Evolutionary conservation across 2,113 vertebrate genomes (phyloP).

Genomic region (Embiotoca jacksoni): DNA sequence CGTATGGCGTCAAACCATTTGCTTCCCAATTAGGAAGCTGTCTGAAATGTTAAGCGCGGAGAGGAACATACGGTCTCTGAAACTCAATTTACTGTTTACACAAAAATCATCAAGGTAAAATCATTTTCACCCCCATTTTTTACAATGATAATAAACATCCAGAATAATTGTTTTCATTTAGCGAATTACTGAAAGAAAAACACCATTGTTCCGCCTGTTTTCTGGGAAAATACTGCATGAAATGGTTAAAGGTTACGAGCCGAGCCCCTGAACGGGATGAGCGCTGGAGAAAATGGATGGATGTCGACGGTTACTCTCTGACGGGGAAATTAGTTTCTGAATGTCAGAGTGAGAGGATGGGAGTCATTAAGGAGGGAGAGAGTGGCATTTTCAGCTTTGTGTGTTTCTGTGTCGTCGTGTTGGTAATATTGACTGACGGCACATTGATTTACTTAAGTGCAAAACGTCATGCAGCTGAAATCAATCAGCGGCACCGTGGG

Average conservation of each 20-base stretch:
- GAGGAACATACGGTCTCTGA: neutral
- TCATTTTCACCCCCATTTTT: conserved; percentile 4
- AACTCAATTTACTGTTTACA: neutral
- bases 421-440: conserved; percentile 29
- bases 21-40: neutral
- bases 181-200: neutral
- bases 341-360: conserved; percentile 3
- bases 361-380: conserved; percentile 26
- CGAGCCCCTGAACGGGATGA: conserved; percentile 1
- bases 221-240: neutral
- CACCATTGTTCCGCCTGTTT: neutral
- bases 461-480: conserved; percentile 56
- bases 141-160: neutral
- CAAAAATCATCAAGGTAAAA: neutral
- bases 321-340: conserved; percentile 42
- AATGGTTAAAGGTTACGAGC: conserved; percentile 26
- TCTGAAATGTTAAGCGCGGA: neutral
- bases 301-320: conserved; percentile 51
- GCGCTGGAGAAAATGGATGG: conserved; percentile 25
- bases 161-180: conserved; percentile 1
- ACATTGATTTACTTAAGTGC: conserved; percentile 63
- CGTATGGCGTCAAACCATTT: neutral
- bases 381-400: conserved; percentile 37
- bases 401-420: conserved; percentile 22
- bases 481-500: conserved; percentile 56